These are phyloP conservation scores for Idaea biselata DNA, from an alignment of 2,888 invertebrate genomes.

Conservation along the genomic window DNA sequence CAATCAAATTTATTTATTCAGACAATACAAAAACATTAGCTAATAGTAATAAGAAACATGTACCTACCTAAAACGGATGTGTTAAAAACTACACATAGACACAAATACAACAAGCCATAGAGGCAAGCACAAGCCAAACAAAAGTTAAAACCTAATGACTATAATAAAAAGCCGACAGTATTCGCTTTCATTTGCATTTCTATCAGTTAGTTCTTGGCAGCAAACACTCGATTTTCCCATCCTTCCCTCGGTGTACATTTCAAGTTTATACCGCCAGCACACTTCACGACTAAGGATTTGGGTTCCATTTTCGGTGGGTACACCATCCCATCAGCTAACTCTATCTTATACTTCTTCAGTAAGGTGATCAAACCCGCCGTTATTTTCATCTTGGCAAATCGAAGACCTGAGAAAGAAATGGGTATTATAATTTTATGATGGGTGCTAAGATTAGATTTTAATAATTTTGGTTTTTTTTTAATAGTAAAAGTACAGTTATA, in stretches of 20 bases:
- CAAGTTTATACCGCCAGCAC: constrained; percentile 18
- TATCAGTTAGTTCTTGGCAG: background rate
- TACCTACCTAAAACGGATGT: no score
- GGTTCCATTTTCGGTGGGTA: constrained; percentile 16
- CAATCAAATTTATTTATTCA: no score
- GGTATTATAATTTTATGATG: background rate
- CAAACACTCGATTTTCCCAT: constrained; percentile 27
- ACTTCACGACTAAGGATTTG: constrained; percentile 22
- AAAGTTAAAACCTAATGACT: no score
- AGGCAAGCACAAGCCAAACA: no score
- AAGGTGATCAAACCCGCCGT: constrained; percentile 46
- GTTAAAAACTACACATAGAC: no score
- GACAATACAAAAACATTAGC: no score
- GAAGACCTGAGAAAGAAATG: constrained; percentile 40
- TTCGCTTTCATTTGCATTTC: no score
- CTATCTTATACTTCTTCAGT: constrained; percentile 46
- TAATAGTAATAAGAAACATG: no score
- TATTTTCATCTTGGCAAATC: constrained; percentile 55
- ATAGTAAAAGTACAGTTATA: no score
- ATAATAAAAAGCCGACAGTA: no score
- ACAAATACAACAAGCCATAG: no score
- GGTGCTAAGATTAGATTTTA: no score
- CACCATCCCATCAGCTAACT: constrained; percentile 41
- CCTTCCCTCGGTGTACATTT: constrained; percentile 27
- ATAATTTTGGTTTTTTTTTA: constrained; percentile 17